Percentiles rank a stretch among this genome's conserved stretches.
Evolutionary conservation across 2,113 vertebrate species (phyloP).

Genomic region (Hippocampus guttulatus): DNA sequence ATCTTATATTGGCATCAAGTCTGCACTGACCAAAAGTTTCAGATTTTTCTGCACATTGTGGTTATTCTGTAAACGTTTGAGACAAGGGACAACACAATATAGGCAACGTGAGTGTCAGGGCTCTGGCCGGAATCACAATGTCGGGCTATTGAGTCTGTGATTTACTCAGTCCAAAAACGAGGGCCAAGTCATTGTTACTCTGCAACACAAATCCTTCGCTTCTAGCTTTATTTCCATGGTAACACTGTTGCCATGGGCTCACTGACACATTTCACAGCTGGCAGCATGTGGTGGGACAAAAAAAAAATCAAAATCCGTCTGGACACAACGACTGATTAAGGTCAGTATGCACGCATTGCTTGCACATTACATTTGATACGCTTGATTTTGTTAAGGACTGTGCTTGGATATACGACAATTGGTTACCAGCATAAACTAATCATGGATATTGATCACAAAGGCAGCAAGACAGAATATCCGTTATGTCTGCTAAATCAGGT

Average conservation of each 20-base stretch:
- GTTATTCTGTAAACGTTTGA: neutral
- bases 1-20: neutral
- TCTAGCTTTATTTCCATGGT: constrained; percentile 27
- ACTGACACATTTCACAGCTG: constrained; percentile 4
- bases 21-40: neutral
- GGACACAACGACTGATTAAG: neutral
- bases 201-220: neutral
- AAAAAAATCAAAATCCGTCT: neutral
- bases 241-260: constrained; percentile 47
- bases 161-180: neutral
- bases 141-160: neutral
- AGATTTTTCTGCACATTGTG: neutral
- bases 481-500: neutral
- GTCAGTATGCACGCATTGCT: neutral
- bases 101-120: neutral
- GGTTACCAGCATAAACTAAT: neutral
- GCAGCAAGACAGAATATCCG: neutral
- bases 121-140: neutral
- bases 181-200: neutral
- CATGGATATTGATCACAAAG: neutral
- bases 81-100: neutral
- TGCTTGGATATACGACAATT: neutral
- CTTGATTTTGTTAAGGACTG: neutral
- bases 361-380: neutral
- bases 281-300: neutral